These are phyloP conservation scores for Campopleginae sp. DNA, from an alignment of 2,888 invertebrate genomes.

Conservation along the genomic window DNA sequence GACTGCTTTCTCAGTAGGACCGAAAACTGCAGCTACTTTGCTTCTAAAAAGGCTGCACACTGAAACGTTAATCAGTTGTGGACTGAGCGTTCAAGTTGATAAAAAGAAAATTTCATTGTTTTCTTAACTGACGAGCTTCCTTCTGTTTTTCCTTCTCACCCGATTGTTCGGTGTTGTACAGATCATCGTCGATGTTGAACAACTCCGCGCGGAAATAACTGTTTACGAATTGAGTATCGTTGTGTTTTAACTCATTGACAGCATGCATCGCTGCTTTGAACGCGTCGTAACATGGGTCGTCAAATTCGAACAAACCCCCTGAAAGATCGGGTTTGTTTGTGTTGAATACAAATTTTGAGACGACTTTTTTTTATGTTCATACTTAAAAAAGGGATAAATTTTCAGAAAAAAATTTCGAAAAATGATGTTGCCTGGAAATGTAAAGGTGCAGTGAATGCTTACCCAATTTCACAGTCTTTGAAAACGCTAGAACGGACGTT, in stretches of 20 bases:
- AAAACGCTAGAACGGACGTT: constrained; percentile 65
- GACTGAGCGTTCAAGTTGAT: not conserved
- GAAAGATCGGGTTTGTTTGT: constrained; percentile 38
- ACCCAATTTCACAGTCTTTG: constrained; percentile 66
- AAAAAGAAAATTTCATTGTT: not conserved
- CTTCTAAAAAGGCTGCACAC: constrained; percentile 86
- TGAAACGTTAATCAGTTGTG: constrained; percentile 74
- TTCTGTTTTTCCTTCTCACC: constrained; percentile 66
- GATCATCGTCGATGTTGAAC: constrained; percentile 65
- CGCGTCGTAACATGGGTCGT: constrained; percentile 86
- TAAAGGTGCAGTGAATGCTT: not conserved
- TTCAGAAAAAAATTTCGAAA: not conserved
- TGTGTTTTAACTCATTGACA: constrained; percentile 83
- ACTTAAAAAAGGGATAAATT: too few relatives aligned
- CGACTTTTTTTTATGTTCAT: too few relatives aligned
- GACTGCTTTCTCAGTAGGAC: constrained; percentile 89
- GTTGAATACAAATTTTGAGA: not conserved
- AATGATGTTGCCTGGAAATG: not conserved
- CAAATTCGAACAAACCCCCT: constrained; percentile 88
- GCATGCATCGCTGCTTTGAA: constrained; percentile 86
- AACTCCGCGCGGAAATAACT: constrained; percentile 65
- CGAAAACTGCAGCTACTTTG: constrained; percentile 93
- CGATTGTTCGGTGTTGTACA: constrained; percentile 65
- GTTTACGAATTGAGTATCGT: constrained; percentile 64
- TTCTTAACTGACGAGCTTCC: constrained; percentile 61